Evolutionary conservation across 2,797 vertebrate genomes (phyloP), one percentile per base, ranked within the genome.

Genomic region (Aphelocoma californica): DNA sequence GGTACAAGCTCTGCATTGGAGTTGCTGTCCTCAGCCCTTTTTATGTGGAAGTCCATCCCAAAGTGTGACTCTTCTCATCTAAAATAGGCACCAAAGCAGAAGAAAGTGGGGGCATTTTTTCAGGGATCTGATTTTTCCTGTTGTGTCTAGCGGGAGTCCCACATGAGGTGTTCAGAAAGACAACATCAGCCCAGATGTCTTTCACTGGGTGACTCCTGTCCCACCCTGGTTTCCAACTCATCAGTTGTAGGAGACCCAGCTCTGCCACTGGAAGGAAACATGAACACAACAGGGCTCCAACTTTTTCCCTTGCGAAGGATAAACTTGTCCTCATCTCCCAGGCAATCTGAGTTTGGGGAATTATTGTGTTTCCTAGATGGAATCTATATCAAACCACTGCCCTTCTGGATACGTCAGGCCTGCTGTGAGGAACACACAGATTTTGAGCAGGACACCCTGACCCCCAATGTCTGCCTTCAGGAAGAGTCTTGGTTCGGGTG

Each of bases 381-480:
- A 48, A 31, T 51, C 40, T 54, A 0, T 31, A 47, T 4, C 56
- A 65, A 45, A 24, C 7, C 4, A 0, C 4, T 29, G 2, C 17
- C 8, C 21, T 40, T 54, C 25, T 74, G 57, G 32, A 12, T 38
- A 10, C 0, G 0, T 50, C 29, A 61, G 1, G 1, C 9, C 8
- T 47, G 19, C 8, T 12, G 6, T 56, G 48, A 28, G 25, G 19
- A 19, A 21, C 18, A 31, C 19, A 18, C 1, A 31, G 50, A 14
- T 64, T 57, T 81, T 48, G 53, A 84, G 21, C 25, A 12, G 48
- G 20, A 66, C 8, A 20, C 7, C 6, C 25, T 64, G 57, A 24
- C 5, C 7, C 1, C 1, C 29, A 38, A 0, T 5, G 24, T 8
- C 47, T 19, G 38, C 24, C 31, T 65, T 47, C 58, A 67, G 18